Evolutionary conservation across 2,797 vertebrate species (phyloP), one percentile per base, ranked within the genome.

Genomic region (Gymnothorax reevesii): DNA sequence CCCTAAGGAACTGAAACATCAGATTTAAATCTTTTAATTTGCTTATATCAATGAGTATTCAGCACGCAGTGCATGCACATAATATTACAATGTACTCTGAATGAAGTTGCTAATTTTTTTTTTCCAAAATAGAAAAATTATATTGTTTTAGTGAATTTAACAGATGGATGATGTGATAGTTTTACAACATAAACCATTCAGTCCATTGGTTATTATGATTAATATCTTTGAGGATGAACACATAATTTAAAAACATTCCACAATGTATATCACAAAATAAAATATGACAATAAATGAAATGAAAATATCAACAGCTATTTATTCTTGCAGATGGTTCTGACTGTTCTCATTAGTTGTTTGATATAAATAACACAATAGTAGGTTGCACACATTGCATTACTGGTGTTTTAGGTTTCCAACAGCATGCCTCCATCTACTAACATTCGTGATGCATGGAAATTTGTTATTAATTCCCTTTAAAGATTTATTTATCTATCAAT

Each of bases 1-100:
- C 77, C 77, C 77, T 55, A 6, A 55, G 77, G 77, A 80, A 52
- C 25, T 80, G 77, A 55, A 80, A n/a, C 77, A 80, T 80, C 77
- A 54, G 77, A 80, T 55, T 80, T 55, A 80, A 80, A 80, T 22
- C 77, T 25, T n/a, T 80, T 54, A 54, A 6, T 80, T 55, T 8
- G 8, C 8, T n/a, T 80, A 80, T 54, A 49, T 20, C 73, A 52
- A 77, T 49, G 73, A 13, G 20, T 77, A 12, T 52, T 54, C 12
- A 12, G 77, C 12, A 80, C 3, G 2, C 33, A 10, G 69, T 20
- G 17, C 42, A 77, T 17, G 17, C 2, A 13, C 13, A 77, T 7
- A 1, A 52, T 20, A 49, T 27, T 77, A 27, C 4, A 25, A 33
- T 9, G 7, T 4, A 10, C n/a, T 73, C 52, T 42, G 9, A 13